A percentile compares a stretch with the other conserved stretches of the same genome.
These are phyloP conservation scores for Falco novaeseelandiae DNA, from an alignment of 2,797 vertebrate genomes.

Conservation along the genomic window DNA sequence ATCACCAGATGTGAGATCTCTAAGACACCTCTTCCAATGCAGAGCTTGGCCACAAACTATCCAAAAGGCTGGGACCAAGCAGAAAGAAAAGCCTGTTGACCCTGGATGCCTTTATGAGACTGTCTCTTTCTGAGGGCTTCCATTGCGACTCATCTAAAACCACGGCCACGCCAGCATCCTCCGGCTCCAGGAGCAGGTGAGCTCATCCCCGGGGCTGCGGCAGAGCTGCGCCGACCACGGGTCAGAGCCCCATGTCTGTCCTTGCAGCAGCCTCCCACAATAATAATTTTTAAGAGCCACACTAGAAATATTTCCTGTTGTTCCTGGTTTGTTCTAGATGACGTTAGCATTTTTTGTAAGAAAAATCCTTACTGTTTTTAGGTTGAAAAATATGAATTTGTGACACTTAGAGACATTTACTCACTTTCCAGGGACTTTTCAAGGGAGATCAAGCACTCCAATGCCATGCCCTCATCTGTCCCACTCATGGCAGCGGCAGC, in stretches of 20 bases:
- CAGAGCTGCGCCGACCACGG: background rate
- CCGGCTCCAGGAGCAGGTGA: rapidly evolving
- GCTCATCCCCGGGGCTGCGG: rapidly evolving
- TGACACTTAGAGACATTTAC: too few species aligned
- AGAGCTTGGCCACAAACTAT: background rate
- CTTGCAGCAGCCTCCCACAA: background rate
- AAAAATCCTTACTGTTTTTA: background rate
- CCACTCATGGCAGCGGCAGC: background rate
- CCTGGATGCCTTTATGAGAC: rapidly evolving
- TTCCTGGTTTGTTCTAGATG: background rate
- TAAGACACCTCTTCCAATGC: background rate
- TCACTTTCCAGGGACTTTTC: background rate
- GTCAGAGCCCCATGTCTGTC: background rate
- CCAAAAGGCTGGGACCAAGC: background rate
- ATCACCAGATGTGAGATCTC: background rate
- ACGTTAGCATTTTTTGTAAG: too few species aligned
- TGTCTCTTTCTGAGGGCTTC: background rate
- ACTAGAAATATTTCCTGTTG: background rate
- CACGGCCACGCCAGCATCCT: rapidly evolving
- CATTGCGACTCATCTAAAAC: rapidly evolving
- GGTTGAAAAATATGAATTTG: background rate
- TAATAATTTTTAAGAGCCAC: background rate
- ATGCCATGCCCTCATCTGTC: too few species aligned
- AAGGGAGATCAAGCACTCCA: too few species aligned
- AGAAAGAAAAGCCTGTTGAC: background rate